phyloP scores from a whole-genome alignment of 2,888 invertebrate species.

The Congeria kusceri region DNA sequence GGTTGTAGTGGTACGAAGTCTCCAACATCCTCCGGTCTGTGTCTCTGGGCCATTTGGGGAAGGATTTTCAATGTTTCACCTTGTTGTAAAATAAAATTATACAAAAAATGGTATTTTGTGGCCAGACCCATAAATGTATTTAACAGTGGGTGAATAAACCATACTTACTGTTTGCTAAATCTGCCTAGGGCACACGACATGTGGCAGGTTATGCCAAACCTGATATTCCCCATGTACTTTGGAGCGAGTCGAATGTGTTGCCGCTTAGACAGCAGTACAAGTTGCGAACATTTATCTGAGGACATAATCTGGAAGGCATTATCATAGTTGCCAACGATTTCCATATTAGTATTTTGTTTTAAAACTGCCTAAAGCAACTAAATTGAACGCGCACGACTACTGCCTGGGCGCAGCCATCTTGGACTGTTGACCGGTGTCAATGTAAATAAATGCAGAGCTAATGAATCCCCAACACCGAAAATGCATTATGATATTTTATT shows the following conservation, averaged over 20 bases:
- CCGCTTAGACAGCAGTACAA: constrained; percentile 46
- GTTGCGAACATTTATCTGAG: constrained; percentile 50
- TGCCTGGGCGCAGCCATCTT: constrained; percentile 42
- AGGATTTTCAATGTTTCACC: too few relatives aligned
- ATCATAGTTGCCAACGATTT: constrained; percentile 23
- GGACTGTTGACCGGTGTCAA: constrained; percentile 18
- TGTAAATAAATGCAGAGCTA: background rate
- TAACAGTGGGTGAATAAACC: background rate
- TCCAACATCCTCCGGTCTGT: too few relatives aligned
- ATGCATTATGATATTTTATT: too few relatives aligned
- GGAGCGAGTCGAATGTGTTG: constrained; percentile 68
- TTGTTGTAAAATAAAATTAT: too few relatives aligned
- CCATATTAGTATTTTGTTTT: background rate
- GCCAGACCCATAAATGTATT: too few relatives aligned
- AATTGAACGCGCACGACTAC: background rate
- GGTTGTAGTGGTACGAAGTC: too few relatives aligned
- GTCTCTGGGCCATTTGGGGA: too few relatives aligned
- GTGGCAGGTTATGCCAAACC: constrained; percentile 61
- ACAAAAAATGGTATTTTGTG: too few relatives aligned
- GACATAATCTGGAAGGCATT: constrained; percentile 23
- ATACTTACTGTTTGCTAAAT: background rate
- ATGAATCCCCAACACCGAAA: too few relatives aligned
- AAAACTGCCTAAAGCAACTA: background rate
- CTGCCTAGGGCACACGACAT: constrained; percentile 40
- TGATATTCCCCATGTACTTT: constrained; percentile 62